Conservation (phyloP, 2,888 invertebrate genomes). For the Andrena marginata region DNA sequence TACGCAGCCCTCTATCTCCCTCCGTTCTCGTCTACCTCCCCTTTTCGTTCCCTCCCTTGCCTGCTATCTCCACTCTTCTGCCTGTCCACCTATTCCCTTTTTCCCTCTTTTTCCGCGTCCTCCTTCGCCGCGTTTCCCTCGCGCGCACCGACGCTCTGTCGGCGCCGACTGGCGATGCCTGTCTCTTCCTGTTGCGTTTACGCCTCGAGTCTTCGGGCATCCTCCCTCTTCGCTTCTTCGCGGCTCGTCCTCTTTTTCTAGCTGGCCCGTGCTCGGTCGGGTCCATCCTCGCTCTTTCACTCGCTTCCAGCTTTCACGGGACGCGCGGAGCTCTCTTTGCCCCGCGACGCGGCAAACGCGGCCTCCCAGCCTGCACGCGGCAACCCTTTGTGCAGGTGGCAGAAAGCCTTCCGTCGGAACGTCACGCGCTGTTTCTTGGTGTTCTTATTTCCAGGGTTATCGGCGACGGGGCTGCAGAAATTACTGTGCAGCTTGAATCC, state of each 20-base stretch:
- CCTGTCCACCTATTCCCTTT: background rate
- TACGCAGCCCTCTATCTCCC: no score
- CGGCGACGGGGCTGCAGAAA: conserved; percentile 44
- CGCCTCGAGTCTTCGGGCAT: background rate
- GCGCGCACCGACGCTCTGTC: background rate
- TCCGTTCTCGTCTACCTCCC: no score
- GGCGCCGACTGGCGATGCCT: background rate
- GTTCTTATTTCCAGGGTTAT: conserved; percentile 45
- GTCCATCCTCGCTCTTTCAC: background rate
- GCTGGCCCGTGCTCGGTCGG: background rate
- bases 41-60: background rate
- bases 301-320: no score
- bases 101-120: background rate
- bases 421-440: conserved; percentile 47
- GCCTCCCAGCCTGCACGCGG: conserved; percentile 14
- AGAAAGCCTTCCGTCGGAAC: conserved; percentile 52
- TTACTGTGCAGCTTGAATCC: background rate
- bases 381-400: conserved; percentile 45
- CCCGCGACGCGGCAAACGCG: background rate
- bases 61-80: background rate
- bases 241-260: background rate
- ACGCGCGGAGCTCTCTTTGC: conserved; percentile 4
- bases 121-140: background rate
- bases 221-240: conserved; percentile 4
- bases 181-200: conserved; percentile 25